Evolutionary conservation across 2,888 invertebrate species (phyloP).

Genomic region (Aethes cnicana): DNA sequence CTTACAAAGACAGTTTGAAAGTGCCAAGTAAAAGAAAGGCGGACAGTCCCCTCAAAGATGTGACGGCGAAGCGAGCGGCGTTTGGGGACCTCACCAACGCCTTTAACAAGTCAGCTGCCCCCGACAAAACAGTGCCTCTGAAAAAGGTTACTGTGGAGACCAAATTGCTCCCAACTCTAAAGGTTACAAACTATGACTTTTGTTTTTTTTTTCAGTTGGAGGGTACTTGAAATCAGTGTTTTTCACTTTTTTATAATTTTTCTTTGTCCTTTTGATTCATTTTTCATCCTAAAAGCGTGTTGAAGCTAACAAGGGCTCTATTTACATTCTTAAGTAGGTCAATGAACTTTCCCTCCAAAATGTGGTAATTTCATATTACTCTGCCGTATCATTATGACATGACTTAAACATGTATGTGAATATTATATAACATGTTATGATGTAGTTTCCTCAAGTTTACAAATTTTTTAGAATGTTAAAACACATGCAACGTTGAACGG

Average conservation of each 20-base stretch:
- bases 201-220: constrained; percentile 19
- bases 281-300: neutral
- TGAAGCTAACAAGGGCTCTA: neutral
- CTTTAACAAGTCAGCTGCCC: constrained; percentile 65
- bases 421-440: no score
- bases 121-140: constrained; percentile 61
- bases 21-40: constrained; percentile 89
- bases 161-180: constrained; percentile 73
- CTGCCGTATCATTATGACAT: neutral
- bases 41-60: constrained; percentile 89
- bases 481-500: constrained; percentile 58
- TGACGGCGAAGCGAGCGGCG: constrained; percentile 89
- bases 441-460: neutral
- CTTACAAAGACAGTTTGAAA: constrained; percentile 71
- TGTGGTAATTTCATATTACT: neutral
- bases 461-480: constrained; percentile 67
- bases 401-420: no score
- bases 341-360: constrained; percentile 68
- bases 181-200: constrained; percentile 51
- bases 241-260: neutral
- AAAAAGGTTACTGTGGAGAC: constrained; percentile 79
- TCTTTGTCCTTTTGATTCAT: neutral
- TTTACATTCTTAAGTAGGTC: constrained; percentile 39
- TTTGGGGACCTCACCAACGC: constrained; percentile 94
- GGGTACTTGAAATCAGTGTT: constrained; percentile 10